Evolutionary conservation across 92 coral and sea anemone genomes (phyloP).

Genomic region (Palythoa grandiflora): DNA sequence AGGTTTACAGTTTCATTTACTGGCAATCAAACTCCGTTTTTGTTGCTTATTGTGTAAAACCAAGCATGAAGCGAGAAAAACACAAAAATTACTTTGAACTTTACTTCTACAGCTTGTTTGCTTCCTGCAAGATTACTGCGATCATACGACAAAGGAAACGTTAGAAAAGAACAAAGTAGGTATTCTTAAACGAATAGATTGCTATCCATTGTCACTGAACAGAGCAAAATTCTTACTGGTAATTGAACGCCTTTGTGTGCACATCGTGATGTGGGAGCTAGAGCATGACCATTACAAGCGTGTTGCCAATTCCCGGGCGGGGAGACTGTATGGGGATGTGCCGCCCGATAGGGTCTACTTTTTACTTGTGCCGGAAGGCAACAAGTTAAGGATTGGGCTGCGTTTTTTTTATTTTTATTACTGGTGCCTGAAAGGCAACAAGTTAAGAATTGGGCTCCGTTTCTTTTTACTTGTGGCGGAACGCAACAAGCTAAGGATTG

Average conservation of each 20-base stretch:
- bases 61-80: constrained; percentile 3
- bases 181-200: constrained; percentile 12
- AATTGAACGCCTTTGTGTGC: not conserved
- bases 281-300: constrained; percentile 9
- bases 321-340: no score
- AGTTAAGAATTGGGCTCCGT: no score
- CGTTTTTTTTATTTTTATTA: no score
- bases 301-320: not conserved
- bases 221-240: not conserved
- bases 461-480: no score
- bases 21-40: no score
- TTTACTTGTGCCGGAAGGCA: no score
- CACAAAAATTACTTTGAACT: not conserved
- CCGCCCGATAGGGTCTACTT: no score
- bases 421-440: no score
- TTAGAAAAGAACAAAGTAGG: constrained; percentile 25
- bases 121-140: constrained; percentile 18
- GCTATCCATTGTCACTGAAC: constrained; percentile 16
- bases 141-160: constrained; percentile 2
- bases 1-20: no score
- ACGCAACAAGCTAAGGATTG: no score
- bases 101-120: constrained; percentile 16
- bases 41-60: no score
- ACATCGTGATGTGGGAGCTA: not conserved
- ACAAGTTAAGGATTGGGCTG: no score